These are phyloP conservation scores for Listronotus oregonensis DNA, from an alignment of 1,140 invertebrate species.

Conservation along the genomic window DNA sequence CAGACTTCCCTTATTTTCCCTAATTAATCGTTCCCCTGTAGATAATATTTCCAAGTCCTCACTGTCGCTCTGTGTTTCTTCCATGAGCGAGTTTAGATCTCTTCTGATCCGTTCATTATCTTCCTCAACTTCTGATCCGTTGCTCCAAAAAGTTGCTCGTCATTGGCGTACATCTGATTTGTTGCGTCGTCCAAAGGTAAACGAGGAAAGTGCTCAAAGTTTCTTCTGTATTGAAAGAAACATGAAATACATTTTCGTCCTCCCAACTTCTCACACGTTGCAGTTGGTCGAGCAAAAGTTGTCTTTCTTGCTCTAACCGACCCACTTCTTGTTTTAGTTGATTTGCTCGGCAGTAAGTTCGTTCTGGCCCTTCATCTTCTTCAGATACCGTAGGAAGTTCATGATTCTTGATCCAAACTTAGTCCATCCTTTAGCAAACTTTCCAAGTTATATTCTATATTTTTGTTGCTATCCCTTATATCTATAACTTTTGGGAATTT, in stretches of 20 bases:
- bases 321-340: not conserved
- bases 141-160: constrained; percentile 22
- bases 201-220: not conserved
- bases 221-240: constrained; percentile 11
- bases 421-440: not conserved
- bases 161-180: constrained; percentile 24
- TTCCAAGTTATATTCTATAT: not conserved
- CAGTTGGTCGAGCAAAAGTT: not conserved
- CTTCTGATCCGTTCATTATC: constrained; percentile 17
- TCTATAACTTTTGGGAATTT: constrained; percentile 10
- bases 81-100: not conserved
- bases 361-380: constrained; percentile 18
- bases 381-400: constrained; percentile 19
- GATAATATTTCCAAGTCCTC: constrained; percentile 1
- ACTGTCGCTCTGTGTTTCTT: constrained; percentile 2
- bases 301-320: constrained; percentile 7
- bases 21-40: constrained; percentile 11
- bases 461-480: not conserved
- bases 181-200: constrained; percentile 18
- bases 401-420: not conserved
- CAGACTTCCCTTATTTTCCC: not conserved
- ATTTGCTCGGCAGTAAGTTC: constrained; percentile 10
- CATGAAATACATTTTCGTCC: not conserved
- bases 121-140: constrained; percentile 18
- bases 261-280: not conserved